A percentile compares a stretch with the other conserved stretches of the same genome.
phyloP scores from a whole-genome alignment of 2,888 invertebrate species.

The Athalia cordata region DNA sequence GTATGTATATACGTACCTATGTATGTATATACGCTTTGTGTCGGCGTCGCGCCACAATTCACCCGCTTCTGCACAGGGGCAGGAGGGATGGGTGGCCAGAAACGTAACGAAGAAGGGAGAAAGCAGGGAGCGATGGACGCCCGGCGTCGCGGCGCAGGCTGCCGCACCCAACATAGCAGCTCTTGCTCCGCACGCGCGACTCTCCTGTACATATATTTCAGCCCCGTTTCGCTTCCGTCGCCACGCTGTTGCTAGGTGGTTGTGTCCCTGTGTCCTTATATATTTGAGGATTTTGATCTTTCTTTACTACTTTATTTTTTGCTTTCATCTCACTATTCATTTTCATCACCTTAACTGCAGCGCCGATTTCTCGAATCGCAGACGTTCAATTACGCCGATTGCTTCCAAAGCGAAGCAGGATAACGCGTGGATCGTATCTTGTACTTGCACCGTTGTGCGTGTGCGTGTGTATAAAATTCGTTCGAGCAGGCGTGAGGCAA shows the following conservation, averaged over 20 bases:
- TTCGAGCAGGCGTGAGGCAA: no score
- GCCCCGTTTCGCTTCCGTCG: constrained; percentile 6
- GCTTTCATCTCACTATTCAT: not conserved
- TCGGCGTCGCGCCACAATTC: constrained; percentile 30
- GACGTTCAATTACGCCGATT: no score
- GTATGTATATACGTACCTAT: not conserved
- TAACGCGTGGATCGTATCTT: no score
- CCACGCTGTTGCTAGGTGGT: constrained; percentile 63
- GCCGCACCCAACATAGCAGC: constrained; percentile 70
- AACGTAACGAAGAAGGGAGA: constrained; percentile 13
- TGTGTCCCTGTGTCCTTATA: constrained; percentile 36
- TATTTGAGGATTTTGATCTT: not conserved
- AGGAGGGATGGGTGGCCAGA: constrained; percentile 7
- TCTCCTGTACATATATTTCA: not conserved
- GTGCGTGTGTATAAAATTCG: no score
- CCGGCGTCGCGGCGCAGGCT: constrained; percentile 67
- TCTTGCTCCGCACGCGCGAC: constrained; percentile 54
- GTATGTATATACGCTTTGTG: constrained; percentile 6
- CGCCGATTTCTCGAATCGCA: no score
- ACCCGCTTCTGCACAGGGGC: not conserved
- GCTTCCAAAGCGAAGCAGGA: no score
- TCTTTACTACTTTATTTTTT: not conserved
- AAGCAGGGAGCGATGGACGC: constrained; percentile 54
- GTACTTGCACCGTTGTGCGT: no score
- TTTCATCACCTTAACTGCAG: not conserved